Evolutionary conservation across 2,888 invertebrate genomes (phyloP), one percentile per base, ranked within the genome.

Genomic region (Aromia moschata): DNA sequence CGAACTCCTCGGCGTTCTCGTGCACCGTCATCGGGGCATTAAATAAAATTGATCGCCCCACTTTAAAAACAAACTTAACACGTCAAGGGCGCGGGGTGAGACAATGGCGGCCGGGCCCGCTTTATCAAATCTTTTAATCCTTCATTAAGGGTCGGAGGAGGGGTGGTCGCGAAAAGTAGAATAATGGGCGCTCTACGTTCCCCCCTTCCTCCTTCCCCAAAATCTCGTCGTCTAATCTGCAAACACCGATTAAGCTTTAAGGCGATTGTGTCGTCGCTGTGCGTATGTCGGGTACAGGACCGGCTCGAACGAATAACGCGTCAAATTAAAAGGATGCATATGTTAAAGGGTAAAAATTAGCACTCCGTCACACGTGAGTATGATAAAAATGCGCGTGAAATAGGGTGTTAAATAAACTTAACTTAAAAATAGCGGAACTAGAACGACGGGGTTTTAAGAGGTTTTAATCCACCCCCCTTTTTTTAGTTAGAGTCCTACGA

Each of bases 71-170:
- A 58, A 54, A 58, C 53, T 58, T 54, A 47, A 54, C 58, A 54
- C 58, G 49, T 54, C 54, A 30, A 31, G 49, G 43, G 15, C 36
- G 49, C 36, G 25, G 15, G 41, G 20, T 36, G 33, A 45, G 46
- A 58, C 52, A 45, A 58, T 41, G 46, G 16, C 20, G 46, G n/a
- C 15, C 40, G 37, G 36, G 53, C 44, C 41, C 68, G 53, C 63
- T 70, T 67, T 68, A 66, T 69, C 70, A 69, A 67, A 70, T 67
- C 69, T 69, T 61, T 65, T 71, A 71, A 72, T 72, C 72, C 71
- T 64, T 66, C 68, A 68, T 72, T 70, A 67, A 68, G 67, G 58
- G 65, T 59, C 62, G 64, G 41, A 36, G n/a, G n/a, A n/a, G n/a
- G n/a, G n/a, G n/a, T n/a, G n/a, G n/a, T n/a, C n/a, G 33, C 66